Base-by-base conservation (phyloP, 2,888 invertebrate genomes). In the Dendrolimus pini region DNA sequence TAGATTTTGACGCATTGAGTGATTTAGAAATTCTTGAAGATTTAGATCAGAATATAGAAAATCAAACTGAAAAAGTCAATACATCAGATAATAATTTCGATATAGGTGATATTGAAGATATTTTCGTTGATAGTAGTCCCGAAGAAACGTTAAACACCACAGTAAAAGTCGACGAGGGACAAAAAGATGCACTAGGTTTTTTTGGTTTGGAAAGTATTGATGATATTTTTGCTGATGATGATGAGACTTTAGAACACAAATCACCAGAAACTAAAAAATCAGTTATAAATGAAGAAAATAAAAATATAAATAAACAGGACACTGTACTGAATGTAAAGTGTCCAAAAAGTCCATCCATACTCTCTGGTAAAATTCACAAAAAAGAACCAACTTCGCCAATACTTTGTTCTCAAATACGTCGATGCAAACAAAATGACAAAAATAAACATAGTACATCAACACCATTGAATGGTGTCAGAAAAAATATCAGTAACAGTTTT, bases 191-290 rank as follows among this genome's bases (percentile, higher is more conserved):
- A 1, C 68, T 89, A 60, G 78, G 75, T 57, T 82, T 84, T 70
- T 84, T 92, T 52, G 89, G 91, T 57, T 73, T 91, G 54, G 81
- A 86, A 56, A 86, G 84, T 62, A 85, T 92, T 60, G 83, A 91
- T 53, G 91, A 92, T 60, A 87, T 90, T 54, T 89, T 92, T 71
- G 89, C 78, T 41, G 82, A 84, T 67, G 80, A 77, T 42, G 77
- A 83, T 59, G 80, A 84, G 18, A 75, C 72, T 55, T 62, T 63
- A 41, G 62, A 70, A 52, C 61, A 67, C 47, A 62, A 64, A 42
- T 56, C 61, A 30, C 42, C 64, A 7, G 66, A 72, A 60, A 63
- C 62, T 53, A 73, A 56, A 54, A 65, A 66, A 62, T 54, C 55
- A 41, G 58, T 56, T 53, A 58, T 63, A 59, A 61, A 52, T n/a